Percentiles rank a stretch among this genome's conserved stretches.
These are phyloP conservation scores for Phrynosoma blainvillii DNA, from an alignment of 2,113 vertebrate genomes.

Conservation along the genomic window DNA sequence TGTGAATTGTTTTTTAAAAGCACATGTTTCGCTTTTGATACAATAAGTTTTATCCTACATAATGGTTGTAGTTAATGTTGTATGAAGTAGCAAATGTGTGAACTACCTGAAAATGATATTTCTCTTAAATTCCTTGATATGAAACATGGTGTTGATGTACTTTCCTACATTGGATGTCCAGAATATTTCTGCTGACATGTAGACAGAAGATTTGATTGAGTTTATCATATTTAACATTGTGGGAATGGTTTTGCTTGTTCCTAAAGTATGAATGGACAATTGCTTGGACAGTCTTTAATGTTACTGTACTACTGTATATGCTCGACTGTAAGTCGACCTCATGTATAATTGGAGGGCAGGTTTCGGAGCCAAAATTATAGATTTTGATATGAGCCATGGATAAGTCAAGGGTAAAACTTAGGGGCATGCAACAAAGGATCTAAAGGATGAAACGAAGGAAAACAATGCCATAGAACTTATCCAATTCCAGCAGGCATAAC, in stretches of 20 bases:
- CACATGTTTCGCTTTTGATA: neutral
- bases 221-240: neutral
- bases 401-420: too few relatives aligned
- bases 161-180: neutral
- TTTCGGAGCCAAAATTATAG: too few relatives aligned
- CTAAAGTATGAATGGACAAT: slow-evolving; percentile 15
- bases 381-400: too few relatives aligned
- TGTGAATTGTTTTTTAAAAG: neutral
- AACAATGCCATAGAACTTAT: too few relatives aligned
- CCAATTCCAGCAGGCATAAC: too few relatives aligned
- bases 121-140: neutral
- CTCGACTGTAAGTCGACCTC: too few relatives aligned
- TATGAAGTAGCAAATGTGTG: neutral
- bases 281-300: neutral
- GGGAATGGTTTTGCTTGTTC: slow-evolving; percentile 6
- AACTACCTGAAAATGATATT: slow-evolving; percentile 18
- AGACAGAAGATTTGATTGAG: slow-evolving; percentile 16
- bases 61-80: neutral
- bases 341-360: too few relatives aligned
- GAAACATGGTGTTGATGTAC: neutral
- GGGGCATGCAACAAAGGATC: too few relatives aligned
- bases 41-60: neutral
- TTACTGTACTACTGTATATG: neutral
- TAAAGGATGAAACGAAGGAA: too few relatives aligned
- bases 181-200: neutral